A percentile compares a stretch with the other conserved stretches of the same genome.
Evolutionary conservation across 2,113 vertebrate genomes (phyloP).

Genomic region (Nicator chloris): DNA sequence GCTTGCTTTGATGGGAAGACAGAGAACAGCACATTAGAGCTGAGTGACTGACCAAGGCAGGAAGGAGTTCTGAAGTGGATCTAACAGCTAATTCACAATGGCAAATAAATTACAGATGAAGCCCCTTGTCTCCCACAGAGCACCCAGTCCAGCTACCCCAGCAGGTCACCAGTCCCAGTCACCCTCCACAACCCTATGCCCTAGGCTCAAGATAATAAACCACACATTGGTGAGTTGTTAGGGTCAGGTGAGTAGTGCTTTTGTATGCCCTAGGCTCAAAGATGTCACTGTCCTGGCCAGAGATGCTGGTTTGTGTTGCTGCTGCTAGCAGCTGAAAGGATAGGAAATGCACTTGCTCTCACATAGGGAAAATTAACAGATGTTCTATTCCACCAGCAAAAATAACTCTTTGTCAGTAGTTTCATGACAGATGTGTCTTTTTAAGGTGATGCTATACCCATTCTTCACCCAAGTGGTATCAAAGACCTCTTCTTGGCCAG

Average conservation of each 20-base stretch:
- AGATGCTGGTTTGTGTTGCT: neutral
- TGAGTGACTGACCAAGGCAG: neutral
- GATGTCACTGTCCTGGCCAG: neutral
- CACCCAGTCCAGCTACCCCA: neutral
- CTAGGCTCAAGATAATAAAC: neutral
- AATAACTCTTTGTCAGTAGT: neutral
- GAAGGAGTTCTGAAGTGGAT: neutral
- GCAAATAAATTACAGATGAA: neutral
- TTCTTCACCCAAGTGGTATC: neutral
- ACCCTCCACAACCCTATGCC: neutral
- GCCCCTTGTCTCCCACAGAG: neutral
- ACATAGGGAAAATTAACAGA: neutral
- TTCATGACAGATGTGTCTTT: neutral
- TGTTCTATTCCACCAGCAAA: neutral
- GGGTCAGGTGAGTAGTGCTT: neutral
- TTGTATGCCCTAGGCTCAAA: neutral
- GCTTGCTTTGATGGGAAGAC: neutral
- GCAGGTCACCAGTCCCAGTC: neutral
- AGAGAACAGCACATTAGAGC: neutral
- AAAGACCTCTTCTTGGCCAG: neutral
- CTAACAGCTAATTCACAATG: neutral
- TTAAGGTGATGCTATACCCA: neutral
- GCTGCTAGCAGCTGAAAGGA: neutral
- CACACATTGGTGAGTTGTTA: accelerated
- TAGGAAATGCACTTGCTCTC: neutral